phyloP scores from a whole-genome alignment of 2,888 invertebrate genomes.

The Ectemnius lituratus region DNA sequence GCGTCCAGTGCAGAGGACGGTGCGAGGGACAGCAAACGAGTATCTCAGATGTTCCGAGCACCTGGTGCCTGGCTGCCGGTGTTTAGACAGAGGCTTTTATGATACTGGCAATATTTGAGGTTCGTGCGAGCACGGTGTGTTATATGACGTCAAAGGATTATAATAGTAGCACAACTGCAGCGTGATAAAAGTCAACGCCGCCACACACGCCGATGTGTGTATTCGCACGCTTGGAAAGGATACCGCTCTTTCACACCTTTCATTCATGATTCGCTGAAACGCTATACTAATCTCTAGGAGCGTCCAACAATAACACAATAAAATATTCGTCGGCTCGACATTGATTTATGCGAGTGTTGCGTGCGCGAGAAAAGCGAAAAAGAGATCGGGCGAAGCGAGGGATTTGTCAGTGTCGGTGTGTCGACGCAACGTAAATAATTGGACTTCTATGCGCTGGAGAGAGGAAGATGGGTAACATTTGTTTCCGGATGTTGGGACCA shows the following conservation, averaged over 20 bases:
- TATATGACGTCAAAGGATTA: no score
- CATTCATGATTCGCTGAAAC: conserved; percentile 5
- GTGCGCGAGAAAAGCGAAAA: not conserved
- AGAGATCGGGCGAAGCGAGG: conserved; percentile 4
- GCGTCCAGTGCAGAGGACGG: no score
- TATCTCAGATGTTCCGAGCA: no score
- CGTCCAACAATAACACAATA: conserved; percentile 4
- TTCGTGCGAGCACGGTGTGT: no score
- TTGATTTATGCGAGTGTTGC: not conserved
- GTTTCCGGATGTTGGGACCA: conserved; percentile 2
- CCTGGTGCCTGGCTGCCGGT: no score
- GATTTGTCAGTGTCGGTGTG: conserved; percentile 28
- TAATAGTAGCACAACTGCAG: no score
- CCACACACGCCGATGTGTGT: not conserved
- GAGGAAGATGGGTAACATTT: conserved; percentile 1
- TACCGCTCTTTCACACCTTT: not conserved
- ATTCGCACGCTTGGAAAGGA: not conserved
- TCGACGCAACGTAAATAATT: conserved; percentile 27
- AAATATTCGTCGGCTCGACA: not conserved
- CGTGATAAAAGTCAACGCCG: no score
- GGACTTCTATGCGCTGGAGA: not conserved
- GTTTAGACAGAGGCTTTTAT: no score
- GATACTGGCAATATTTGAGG: no score
- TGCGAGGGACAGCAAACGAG: no score
- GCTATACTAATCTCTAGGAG: not conserved